These are phyloP conservation scores for Rhogogaster chlorosoma DNA, from an alignment of 2,888 invertebrate species.

Conservation along the genomic window DNA sequence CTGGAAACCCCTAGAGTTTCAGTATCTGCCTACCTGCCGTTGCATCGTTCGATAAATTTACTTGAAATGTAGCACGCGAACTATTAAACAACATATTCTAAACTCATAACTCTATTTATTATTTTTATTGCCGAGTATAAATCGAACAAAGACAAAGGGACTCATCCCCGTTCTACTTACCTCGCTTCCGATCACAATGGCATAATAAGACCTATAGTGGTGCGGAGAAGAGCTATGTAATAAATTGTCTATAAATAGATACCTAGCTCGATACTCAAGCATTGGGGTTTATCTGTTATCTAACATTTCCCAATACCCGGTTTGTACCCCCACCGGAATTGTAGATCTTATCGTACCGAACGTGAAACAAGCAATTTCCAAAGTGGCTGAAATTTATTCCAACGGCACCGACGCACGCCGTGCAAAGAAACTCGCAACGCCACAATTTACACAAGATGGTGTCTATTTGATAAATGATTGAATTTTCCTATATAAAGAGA, in stretches of 20 bases:
- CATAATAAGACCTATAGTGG: background rate
- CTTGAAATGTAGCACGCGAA: constrained; percentile 17
- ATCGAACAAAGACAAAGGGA: background rate
- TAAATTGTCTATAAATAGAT: constrained; percentile 21
- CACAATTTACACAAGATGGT: constrained; percentile 50
- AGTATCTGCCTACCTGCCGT: background rate
- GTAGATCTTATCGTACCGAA: constrained; percentile 41
- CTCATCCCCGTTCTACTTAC: background rate
- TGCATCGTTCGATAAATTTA: constrained; percentile 9
- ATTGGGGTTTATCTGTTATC: constrained; percentile 26
- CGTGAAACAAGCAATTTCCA: constrained; percentile 47
- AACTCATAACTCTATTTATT: constrained; percentile 13
- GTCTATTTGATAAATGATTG: constrained; percentile 77
- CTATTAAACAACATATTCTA: constrained; percentile 18
- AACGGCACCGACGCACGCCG: constrained; percentile 11
- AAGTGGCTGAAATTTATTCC: constrained; percentile 49
- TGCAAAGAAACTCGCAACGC: constrained; percentile 50
- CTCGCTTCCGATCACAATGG: constrained; percentile 5
- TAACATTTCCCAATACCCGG: constrained; percentile 25
- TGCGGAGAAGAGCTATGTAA: background rate
- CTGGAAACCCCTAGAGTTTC: background rate
- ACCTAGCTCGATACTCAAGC: background rate
- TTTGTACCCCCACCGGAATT: constrained; percentile 3
- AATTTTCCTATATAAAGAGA: constrained; percentile 71
- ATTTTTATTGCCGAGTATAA: background rate